Base-by-base conservation (phyloP, 1,140 invertebrate species). In the Idris sp. region DNA sequence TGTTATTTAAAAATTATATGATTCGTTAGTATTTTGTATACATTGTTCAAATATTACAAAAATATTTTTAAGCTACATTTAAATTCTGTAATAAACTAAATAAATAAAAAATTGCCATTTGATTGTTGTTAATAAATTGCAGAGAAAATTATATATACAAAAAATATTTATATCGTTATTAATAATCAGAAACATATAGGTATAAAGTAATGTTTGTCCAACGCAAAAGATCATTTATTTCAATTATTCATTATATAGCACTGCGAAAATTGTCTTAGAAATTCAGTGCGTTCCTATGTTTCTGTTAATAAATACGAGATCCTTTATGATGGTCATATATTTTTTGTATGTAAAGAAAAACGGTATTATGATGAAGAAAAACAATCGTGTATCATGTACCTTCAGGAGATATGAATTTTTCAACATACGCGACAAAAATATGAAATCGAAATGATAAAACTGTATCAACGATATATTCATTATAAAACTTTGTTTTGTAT, bases 221-320 rank as follows among this genome's bases (percentile, higher is more conserved):
- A n/a, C n/a, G n/a, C 15, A 30, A 26, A 53, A 36, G 35, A 31
- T 38, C 40, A 48, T 54, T 3, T 15, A 5, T 65, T 53, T 65
- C 38, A 65, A 46, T 65, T 65, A 54, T 65, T 54, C 61, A 64
- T 28, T 6, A 2, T 36, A 1, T 6, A 10, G n/a, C n/a, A 54
- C 31, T 2, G 10, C 40, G 40, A 54, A 54, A 35, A 65, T 54
- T 65, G 18, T 54, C 61, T 65, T 54, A 46, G 49, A 65, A 2
- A 65, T 54, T 18, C 61, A 65, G 61, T 54, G 49, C 61, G 61
- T 65, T 54, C 49, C 11, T 41, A 11, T 54, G 61, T 65, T 43
- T 11, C 0, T 38, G 61, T 28, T 54, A 65, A 65, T 54, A 54
- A 65, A 46, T 53, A 44, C 61, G 26, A 46, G 38, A 53, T 36